Base-by-base conservation (phyloP, 1,140 invertebrate genomes). In the Papilio polytes region DNA sequence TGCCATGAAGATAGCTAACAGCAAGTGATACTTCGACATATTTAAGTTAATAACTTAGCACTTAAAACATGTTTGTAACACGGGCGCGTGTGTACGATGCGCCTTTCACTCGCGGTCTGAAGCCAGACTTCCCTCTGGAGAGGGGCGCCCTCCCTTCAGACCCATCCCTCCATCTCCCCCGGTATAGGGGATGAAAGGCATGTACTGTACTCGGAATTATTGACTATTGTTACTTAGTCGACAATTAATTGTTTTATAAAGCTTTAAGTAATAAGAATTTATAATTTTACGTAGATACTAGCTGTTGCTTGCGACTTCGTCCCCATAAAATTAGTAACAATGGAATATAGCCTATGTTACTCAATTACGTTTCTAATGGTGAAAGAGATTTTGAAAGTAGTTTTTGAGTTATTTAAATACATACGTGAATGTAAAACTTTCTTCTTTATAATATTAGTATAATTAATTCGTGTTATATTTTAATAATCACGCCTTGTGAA, bases 81-180 rank as follows among this genome's bases (percentile, higher is more conserved):
- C 20, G 41, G 41, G 73, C 73, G 46, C 73, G 73, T 48, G 73
- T 74, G 3, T 10, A 10, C 73, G 41, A 20, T 20, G 44, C 73
- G 73, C 73, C 73, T 74, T 20, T 48, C 44, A 74, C 73, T 48
- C 73, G 73, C 73, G 73, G 10, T 74, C 73, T 74, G 72, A 74
- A 74, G 46, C 73, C 73, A 51, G 73, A 74, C 73, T n/a, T 48
- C 44, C 73, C 44, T 46, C 41, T 22, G n/a, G 44, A 48, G 41
- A n/a, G 44, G 73, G 44, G 73, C 44, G n/a, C 18, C 41, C 20
- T 46, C 73, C 73, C 44, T 48, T 15, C 41, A 51, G 63, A 66
- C 41, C 41, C 41, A 48, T 46, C 46, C 73, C 41, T 74, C 41
- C 41, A 74, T 48, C 72, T 18, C 20, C 44, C 44, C 41, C 73